Percentiles rank a stretch among this genome's conserved stretches.
phyloP scores from a whole-genome alignment of 2,797 vertebrate species.

The Thalassophryne amazonica region DNA sequence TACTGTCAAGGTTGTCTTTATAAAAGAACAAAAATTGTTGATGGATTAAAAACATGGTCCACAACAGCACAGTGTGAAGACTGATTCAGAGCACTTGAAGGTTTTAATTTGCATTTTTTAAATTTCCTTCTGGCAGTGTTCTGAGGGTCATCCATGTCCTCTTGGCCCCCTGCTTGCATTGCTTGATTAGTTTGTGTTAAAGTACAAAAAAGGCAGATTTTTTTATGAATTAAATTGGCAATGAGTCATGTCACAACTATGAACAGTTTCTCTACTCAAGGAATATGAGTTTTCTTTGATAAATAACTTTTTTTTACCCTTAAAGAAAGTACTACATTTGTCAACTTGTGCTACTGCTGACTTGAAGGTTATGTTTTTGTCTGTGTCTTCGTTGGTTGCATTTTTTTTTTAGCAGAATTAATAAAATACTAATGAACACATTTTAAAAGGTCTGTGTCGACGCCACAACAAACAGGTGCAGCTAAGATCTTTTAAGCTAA shows the following conservation, averaged over 20 bases:
- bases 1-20: conserved; percentile 47
- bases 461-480: too few species aligned
- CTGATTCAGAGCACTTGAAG: conserved; percentile 39
- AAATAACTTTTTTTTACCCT: conserved; percentile 22
- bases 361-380: too few species aligned
- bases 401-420: too few species aligned
- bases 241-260: too few species aligned
- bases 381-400: too few species aligned
- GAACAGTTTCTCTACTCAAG: conserved; percentile 30
- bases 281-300: conserved; percentile 27
- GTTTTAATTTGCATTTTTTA: conserved; percentile 42
- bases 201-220: conserved; percentile 15
- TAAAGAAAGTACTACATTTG: conserved; percentile 22
- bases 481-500: too few species aligned
- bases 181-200: conserved; percentile 28
- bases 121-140: conserved; percentile 43
- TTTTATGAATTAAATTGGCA: conserved; percentile 33
- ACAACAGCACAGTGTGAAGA: conserved; percentile 16
- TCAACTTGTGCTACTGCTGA: too few species aligned
- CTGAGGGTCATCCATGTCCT: background rate
- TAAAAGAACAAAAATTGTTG: conserved; percentile 8
- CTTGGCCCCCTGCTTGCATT: conserved; percentile 22
- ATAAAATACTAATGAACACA: too few species aligned
- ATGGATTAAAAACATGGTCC: conserved; percentile 31
- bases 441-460: too few species aligned